Evolutionary conservation across 2,888 invertebrate genomes (phyloP), one percentile per base, ranked within the genome.

Genomic region (Euphydryas editha): DNA sequence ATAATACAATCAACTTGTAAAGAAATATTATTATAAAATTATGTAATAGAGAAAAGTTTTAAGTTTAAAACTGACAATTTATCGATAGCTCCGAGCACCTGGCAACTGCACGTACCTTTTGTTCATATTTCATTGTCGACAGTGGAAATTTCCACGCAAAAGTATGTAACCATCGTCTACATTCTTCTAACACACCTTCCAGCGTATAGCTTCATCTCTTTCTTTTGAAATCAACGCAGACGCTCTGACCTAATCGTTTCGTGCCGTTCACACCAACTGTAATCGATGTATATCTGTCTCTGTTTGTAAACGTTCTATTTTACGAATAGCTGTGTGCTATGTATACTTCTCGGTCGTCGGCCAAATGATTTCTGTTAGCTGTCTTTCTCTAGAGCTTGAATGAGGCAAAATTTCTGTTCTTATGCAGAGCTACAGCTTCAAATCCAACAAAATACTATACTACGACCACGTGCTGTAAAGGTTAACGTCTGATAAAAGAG

Each of bases 361-460:
- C 90, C 85, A 91, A 91, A 88, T 85, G 86, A 90, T 86, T 92
- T 87, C 88, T 83, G 90, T 89, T 91, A 87, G 86, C 92, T 90
- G 91, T 92, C 92, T 92, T 92, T 88, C 88, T 92, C 92, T 92
- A 92, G 85, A 90, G 90, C 85, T 88, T 92, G 90, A 92, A 92
- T 92, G 92, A 80, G 83, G 88, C 77, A 85, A 87, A 90, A 81
- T 89, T 90, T 89, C 87, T 88, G 85, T 87, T 85, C 87, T 89
- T 85, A 87, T 85, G 81, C 88, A 88, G 88, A 92, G 91, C 92
- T 92, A 91, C 92, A 91, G 90, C 92, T 90, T 91, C 90, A 92
- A 92, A 92, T 84, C 86, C 82, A 87, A 90, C 87, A 87, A 87
- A 88, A 90, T 90, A 90, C 88, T 85, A 86, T 85, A 81, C 81